phyloP scores from a whole-genome alignment of 2,888 invertebrate genomes.

The Coecobrya sp. region DNA sequence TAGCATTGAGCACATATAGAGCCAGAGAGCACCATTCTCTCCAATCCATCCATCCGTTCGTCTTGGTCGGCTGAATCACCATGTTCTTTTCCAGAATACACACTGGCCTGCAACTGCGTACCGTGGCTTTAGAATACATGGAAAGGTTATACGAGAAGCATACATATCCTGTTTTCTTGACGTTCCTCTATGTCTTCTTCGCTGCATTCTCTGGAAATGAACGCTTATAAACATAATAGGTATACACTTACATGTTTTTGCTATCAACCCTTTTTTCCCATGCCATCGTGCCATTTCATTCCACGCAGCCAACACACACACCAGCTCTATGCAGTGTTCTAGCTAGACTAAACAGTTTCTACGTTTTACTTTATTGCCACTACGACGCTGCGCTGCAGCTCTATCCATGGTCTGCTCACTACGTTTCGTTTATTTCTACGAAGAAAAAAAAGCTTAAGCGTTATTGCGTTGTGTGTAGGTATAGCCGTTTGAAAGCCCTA shows the following conservation, averaged over 20 bases:
- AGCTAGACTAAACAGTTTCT: slow-evolving; percentile 20
- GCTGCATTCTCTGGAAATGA: slow-evolving; percentile 47
- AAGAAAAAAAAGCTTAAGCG: background rate
- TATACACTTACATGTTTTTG: slow-evolving; percentile 22
- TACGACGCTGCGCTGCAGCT: slow-evolving; percentile 38
- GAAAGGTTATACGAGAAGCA: slow-evolving; percentile 38
- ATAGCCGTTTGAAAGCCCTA: background rate
- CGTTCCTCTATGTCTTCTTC: slow-evolving; percentile 27
- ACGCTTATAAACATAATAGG: slow-evolving; percentile 26
- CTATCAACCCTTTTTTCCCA: slow-evolving; percentile 41
- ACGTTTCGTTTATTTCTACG: background rate
- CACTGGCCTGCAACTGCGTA: background rate
- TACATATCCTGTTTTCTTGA: slow-evolving; percentile 61
- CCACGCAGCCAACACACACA: background rate
- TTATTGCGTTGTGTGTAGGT: background rate
- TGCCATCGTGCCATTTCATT: slow-evolving; percentile 26
- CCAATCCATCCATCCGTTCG: slow-evolving; percentile 31
- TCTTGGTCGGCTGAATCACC: slow-evolving; percentile 49
- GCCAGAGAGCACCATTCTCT: too few relatives aligned
- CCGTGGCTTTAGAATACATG: slow-evolving; percentile 12
- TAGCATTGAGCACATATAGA: background rate
- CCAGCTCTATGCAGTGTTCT: background rate
- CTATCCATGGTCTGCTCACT: background rate
- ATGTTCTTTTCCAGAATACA: slow-evolving; percentile 28
- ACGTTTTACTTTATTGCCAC: slow-evolving; percentile 14